A percentile compares a stretch with the other conserved stretches of the same genome.
Evolutionary conservation across 2,888 invertebrate genomes (phyloP).

Genomic region (Lasius fuliginosus): DNA sequence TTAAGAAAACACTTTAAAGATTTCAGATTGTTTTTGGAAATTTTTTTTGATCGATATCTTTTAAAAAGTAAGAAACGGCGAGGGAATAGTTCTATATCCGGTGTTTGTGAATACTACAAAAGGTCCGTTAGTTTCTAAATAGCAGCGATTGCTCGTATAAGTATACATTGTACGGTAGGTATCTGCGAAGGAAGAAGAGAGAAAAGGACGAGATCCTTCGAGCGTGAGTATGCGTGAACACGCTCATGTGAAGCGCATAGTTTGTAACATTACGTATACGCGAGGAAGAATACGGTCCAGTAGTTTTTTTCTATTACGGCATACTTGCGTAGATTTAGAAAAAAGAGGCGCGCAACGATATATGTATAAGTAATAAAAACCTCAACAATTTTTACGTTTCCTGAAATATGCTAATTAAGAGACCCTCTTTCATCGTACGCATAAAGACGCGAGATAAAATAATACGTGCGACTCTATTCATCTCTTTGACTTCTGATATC

Average conservation of each 20-base stretch:
- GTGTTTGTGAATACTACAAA: not conserved
- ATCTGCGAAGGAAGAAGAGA: slow-evolving; percentile 25
- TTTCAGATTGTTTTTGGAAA: not conserved
- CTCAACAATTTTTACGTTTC: slow-evolving; percentile 34
- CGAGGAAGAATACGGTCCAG: slow-evolving; percentile 56
- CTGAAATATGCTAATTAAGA: slow-evolving; percentile 30
- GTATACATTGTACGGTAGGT: slow-evolving; percentile 24
- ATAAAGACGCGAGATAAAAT: not conserved
- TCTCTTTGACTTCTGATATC: not conserved
- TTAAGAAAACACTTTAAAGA: not conserved
- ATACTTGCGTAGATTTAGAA: not conserved
- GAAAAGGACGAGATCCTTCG: slow-evolving; percentile 50
- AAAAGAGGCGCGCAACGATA: not conserved
- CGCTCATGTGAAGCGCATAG: slow-evolving; percentile 56
- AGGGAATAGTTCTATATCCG: not conserved
- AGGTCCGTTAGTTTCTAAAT: slow-evolving; percentile 5
- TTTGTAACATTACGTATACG: slow-evolving; percentile 47
- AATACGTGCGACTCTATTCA: not conserved
- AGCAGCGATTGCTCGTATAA: not conserved
- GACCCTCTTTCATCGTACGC: not conserved
- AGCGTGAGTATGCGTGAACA: slow-evolving; percentile 43
- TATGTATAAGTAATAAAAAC: not conserved
- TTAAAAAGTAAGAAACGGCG: not conserved
- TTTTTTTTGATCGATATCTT: not conserved
- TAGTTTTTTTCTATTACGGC: slow-evolving; percentile 19